Conservation (phyloP, 2,797 vertebrate species). For the Thamnophis elegans region DNA sequence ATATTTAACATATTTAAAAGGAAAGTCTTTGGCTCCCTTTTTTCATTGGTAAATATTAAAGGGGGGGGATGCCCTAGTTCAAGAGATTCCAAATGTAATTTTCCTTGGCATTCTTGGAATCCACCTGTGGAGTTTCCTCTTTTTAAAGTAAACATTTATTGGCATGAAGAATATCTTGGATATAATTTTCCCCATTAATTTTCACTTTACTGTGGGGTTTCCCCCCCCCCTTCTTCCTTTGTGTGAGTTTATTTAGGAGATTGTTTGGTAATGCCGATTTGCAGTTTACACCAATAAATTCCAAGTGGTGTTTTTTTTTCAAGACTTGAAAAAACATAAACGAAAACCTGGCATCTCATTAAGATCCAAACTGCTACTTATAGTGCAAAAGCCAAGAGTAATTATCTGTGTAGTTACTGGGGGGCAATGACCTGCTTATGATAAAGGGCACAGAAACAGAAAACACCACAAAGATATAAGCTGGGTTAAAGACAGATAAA, state of each 20-base stretch:
- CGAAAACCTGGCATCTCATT: background rate
- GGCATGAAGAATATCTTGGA: slow-evolving; percentile 96
- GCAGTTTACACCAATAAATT: slow-evolving; percentile 99
- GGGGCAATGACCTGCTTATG: background rate
- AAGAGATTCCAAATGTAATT: slow-evolving; percentile 94
- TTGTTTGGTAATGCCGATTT: slow-evolving; percentile 97
- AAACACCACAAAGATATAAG: background rate
- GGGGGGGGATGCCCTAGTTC: slow-evolving; percentile 81
- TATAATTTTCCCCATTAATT: slow-evolving; percentile 86
- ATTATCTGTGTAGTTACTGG: background rate
- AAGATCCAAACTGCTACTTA: background rate
- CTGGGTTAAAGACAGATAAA: background rate
- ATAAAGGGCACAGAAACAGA: background rate
- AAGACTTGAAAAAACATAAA: slow-evolving; percentile 58
- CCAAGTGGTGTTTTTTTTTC: slow-evolving; percentile 71
- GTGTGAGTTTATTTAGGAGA: slow-evolving; percentile 93
- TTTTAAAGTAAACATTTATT: slow-evolving; percentile 79
- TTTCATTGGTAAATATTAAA: slow-evolving; percentile 71
- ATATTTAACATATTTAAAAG: slow-evolving; percentile 57
- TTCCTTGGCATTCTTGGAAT: slow-evolving; percentile 79
- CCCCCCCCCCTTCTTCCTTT: slow-evolving; percentile 77
- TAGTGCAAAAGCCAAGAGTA: background rate
- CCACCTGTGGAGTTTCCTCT: slow-evolving; percentile 79
- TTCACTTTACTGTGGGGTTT: slow-evolving; percentile 89
- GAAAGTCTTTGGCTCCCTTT: slow-evolving; percentile 60